A percentile compares a stretch with the other conserved stretches of the same genome.
phyloP scores from a whole-genome alignment of 1,140 invertebrate species.

The Neodiprion virginianus region DNA sequence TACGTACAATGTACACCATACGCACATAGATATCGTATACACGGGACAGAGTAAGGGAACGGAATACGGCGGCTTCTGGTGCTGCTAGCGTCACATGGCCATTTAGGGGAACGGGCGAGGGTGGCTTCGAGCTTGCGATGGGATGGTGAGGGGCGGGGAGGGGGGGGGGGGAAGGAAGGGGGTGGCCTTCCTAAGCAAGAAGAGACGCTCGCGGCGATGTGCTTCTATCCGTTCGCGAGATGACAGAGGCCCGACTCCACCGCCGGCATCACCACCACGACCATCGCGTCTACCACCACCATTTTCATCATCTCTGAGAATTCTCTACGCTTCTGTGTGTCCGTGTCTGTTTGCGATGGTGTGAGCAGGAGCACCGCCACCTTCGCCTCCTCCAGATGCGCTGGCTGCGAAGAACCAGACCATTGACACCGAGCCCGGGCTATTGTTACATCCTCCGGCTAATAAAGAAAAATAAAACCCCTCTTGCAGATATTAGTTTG shows the following conservation, averaged over 20 bases:
- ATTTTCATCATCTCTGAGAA: neutral
- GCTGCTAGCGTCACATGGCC: conserved; percentile 37
- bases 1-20: neutral
- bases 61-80: conserved; percentile 38
- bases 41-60: conserved; percentile 24
- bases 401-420: conserved; percentile 31
- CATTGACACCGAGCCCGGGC: conserved; percentile 32
- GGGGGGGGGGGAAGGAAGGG: neutral
- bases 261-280: neutral
- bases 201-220: conserved; percentile 32
- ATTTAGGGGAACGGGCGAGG: conserved; percentile 28
- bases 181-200: conserved; percentile 21
- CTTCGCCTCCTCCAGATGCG: conserved; percentile 13
- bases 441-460: conserved; percentile 32
- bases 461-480: conserved; percentile 45
- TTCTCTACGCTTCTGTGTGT: neutral
- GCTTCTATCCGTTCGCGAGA: conserved; percentile 18
- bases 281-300: neutral
- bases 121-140: neutral
- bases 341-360: neutral
- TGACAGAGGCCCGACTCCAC: conserved; percentile 4
- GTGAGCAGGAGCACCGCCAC: neutral
- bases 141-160: neutral
- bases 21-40: conserved; percentile 5
- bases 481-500: conserved; percentile 39